phyloP scores from a whole-genome alignment of 2,888 invertebrate genomes.

The Zhuqinia jingwanae region DNA sequence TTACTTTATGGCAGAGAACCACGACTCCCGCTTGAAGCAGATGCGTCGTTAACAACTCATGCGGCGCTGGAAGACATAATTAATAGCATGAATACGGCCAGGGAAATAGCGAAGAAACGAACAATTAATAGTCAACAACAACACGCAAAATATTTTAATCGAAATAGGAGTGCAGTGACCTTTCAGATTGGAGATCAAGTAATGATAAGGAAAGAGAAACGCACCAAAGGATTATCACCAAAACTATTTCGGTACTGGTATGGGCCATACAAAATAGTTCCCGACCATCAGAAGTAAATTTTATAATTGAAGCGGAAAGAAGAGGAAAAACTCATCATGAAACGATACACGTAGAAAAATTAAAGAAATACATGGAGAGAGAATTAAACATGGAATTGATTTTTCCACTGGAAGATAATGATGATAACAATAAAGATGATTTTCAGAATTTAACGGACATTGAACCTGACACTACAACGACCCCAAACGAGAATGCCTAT shows the following conservation, averaged over 20 bases:
- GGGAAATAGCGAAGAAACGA: neutral
- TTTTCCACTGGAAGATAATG: too few relatives aligned
- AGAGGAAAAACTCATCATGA: neutral
- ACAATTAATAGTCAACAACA: neutral
- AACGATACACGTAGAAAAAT: neutral
- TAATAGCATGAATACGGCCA: neutral
- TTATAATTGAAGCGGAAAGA: neutral
- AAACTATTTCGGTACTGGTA: neutral
- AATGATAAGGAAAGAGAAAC: neutral
- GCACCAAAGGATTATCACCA: neutral
- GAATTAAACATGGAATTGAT: too few relatives aligned
- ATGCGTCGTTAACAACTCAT: neutral
- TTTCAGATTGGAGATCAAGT: neutral
- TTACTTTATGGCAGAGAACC: neutral
- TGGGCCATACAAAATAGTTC: neutral
- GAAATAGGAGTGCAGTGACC: neutral
- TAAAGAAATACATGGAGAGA: neutral
- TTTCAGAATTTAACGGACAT: too few relatives aligned
- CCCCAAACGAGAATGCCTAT: too few relatives aligned
- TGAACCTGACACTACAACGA: too few relatives aligned
- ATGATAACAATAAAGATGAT: too few relatives aligned
- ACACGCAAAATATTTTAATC: neutral
- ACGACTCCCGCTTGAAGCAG: neutral
- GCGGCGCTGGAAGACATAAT: neutral
- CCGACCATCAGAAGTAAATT: neutral